A percentile compares a stretch with the other conserved stretches of the same genome.
Evolutionary conservation across 23 tunicate species (phyloP).

Genomic region (Oikopleura dioica): DNA sequence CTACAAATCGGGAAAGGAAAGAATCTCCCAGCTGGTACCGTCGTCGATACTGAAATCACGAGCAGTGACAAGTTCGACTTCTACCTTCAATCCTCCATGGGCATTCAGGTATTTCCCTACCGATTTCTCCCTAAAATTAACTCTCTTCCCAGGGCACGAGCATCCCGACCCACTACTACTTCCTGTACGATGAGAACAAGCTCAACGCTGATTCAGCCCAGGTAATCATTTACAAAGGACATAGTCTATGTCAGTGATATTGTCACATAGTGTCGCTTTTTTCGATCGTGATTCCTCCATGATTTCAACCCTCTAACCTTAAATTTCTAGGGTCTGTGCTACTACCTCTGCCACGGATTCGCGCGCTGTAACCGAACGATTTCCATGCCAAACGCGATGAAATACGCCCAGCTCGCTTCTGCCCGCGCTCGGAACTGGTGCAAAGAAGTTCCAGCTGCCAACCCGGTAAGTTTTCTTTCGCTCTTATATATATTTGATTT

Average conservation of each 20-base stretch:
- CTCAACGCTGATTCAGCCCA: constrained; percentile 1
- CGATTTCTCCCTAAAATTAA: not conserved
- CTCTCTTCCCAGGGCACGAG: not conserved
- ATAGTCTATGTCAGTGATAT: too few relatives aligned
- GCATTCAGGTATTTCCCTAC: not conserved
- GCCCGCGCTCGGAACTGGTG: not conserved
- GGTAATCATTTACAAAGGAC: not conserved
- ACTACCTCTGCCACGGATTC: not conserved
- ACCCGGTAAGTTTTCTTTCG: too few relatives aligned
- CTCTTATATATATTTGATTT: too few relatives aligned
- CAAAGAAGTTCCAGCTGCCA: too few relatives aligned
- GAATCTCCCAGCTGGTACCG: constrained; percentile 1
- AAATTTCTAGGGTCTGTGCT: not conserved
- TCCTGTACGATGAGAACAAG: not conserved
- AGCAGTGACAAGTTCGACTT: not conserved
- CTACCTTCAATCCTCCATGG: not conserved
- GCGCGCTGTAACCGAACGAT: not conserved
- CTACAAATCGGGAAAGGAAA: not conserved
- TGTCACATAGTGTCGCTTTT: too few relatives aligned
- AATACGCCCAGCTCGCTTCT: not conserved
- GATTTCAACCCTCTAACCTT: too few relatives aligned
- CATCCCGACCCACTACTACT: not conserved
- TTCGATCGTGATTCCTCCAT: too few relatives aligned
- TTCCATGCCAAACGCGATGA: not conserved
- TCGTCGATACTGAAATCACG: not conserved